phyloP scores from a whole-genome alignment of 2,113 vertebrate species.

The Rousettus leschenaultii region DNA sequence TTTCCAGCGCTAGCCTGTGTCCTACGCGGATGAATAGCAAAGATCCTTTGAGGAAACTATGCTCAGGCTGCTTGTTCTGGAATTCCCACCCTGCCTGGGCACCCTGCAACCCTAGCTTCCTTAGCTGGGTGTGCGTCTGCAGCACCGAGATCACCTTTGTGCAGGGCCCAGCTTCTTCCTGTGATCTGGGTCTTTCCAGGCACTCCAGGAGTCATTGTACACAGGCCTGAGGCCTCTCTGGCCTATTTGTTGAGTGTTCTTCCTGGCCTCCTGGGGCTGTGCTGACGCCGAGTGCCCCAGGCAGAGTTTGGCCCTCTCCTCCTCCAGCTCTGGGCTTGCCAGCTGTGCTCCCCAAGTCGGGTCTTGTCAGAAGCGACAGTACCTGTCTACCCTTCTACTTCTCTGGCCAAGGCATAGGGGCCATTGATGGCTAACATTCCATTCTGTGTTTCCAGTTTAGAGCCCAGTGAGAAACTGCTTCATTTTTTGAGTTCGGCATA shows the following conservation, averaged over 20 bases:
- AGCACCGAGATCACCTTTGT: background rate
- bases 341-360: rapidly evolving
- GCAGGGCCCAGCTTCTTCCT: background rate
- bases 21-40: background rate
- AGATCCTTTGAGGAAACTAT: background rate
- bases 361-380: background rate
- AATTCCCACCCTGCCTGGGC: background rate
- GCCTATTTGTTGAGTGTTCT: background rate
- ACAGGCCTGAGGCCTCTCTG: background rate
- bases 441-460: background rate
- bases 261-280: background rate
- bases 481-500: background rate
- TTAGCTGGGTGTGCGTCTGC: background rate
- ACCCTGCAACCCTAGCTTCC: background rate
- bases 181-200: background rate
- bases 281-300: rapidly evolving
- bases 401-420: background rate
- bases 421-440: rapidly evolving
- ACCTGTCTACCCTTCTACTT: rapidly evolving
- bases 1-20: background rate
- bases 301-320: background rate
- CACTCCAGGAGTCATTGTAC: too few species aligned
- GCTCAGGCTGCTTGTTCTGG: background rate
- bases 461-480: background rate
- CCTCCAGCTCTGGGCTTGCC: background rate